Evolutionary conservation across 2,888 invertebrate genomes (phyloP).

Genomic region (Drosophila picticornis): DNA sequence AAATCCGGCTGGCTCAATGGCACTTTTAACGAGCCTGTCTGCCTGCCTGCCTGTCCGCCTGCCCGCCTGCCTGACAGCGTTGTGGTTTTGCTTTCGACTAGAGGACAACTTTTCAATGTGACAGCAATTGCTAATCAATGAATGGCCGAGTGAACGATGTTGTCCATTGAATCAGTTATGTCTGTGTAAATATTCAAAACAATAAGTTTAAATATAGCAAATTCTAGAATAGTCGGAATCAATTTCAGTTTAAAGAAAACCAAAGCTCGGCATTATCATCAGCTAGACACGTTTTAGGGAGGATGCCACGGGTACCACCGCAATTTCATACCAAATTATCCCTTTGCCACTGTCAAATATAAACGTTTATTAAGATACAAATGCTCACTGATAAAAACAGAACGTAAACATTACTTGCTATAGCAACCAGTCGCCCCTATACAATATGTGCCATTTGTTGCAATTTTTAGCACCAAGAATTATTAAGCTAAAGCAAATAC

Average conservation of each 20-base stretch:
- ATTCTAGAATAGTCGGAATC: neutral
- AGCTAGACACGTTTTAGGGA: neutral
- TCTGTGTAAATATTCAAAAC: neutral
- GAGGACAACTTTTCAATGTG: slow-evolving; percentile 5
- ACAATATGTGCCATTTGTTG: neutral
- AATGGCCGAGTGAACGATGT: neutral
- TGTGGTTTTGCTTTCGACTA: slow-evolving; percentile 27
- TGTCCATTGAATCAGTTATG: neutral
- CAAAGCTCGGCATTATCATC: neutral
- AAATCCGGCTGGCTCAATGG: slow-evolving; percentile 6
- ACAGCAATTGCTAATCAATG: slow-evolving; percentile 27
- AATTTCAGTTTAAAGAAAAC: neutral
- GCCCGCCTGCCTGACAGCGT: neutral
- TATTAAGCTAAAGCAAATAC: neutral
- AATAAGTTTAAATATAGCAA: neutral
- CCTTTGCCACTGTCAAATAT: neutral
- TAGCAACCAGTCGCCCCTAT: neutral
- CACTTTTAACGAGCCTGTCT: slow-evolving; percentile 33
- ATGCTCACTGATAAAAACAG: neutral
- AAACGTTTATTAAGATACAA: neutral
- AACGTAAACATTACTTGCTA: neutral
- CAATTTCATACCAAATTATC: no score
- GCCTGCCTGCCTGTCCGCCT: neutral
- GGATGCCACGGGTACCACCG: no score
- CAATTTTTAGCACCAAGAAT: neutral